Base-by-base conservation (phyloP, 2,113 vertebrate species). In the Melospiza melodia region DNA sequence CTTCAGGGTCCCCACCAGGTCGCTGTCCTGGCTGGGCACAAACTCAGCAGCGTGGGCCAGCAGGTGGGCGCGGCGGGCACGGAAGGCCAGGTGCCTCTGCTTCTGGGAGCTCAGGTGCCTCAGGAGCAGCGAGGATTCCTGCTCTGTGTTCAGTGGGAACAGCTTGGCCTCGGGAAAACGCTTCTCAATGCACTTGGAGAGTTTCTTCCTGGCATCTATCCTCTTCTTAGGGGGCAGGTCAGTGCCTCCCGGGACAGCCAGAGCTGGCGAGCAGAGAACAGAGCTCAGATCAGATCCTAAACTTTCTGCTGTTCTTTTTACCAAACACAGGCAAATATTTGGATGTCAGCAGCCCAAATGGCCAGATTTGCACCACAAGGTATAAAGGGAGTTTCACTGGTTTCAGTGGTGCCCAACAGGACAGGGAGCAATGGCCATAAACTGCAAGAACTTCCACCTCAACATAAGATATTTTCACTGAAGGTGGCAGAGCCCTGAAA, bases 101-200 rank as follows among this genome's bases (percentile, higher is more conserved):
- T 98, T 99, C 97, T 99, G 99, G 66, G 97, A 93, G 71, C 98
- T 98, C 21, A 99, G 96, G 87, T 99, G 99, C 92, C 99, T 97
- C 31, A 99, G 98, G 25, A 99, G 97, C 41, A 99, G 94, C 0
- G 83, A 97, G 68, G 97, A 98, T 21, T 99, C 99, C 97, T 98
- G 98, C n/a, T 98, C 98, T 0, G 98, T 98, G 95, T 99, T 98
- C 95, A 99, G 95, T 0, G 98, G 88, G 84, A 99, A 98, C 55
- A 99, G 97, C 86, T 98, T 99, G 24, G 98, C 97, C 28, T 99
- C 98, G 0, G 99, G 98, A 93, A 99, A 99, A 15, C 99, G 98
- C 25, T 98, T 97, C 97, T 99, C 99, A 3, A 98, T 96, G 72
- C 97, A 91, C 90, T 98, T 99, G 88, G 97, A 96, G 74, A 99